Evolutionary conservation across 2,888 invertebrate species (phyloP).

Genomic region (Oscheius myriophilus): DNA sequence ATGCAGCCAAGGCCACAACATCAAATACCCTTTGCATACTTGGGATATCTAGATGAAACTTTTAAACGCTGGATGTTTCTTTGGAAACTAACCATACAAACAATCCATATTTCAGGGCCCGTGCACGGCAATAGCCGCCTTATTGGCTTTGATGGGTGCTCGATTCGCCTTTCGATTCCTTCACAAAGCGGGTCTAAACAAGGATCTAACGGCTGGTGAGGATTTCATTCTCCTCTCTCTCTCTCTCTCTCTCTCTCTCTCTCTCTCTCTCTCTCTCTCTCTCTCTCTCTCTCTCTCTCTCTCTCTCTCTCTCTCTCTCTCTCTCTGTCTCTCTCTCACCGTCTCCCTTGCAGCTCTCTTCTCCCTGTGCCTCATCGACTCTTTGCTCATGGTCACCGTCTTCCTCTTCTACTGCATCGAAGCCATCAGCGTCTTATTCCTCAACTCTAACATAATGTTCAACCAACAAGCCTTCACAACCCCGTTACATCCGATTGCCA

Average conservation of each 20-base stretch:
- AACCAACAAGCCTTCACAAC: conserved; percentile 54
- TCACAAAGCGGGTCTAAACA: conserved; percentile 62
- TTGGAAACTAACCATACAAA: no score
- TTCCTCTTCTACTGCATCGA: conserved; percentile 66
- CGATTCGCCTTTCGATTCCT: conserved; percentile 64
- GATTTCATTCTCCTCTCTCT: not conserved
- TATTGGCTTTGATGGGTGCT: conserved; percentile 64
- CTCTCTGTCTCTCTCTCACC: not conserved
- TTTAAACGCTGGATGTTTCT: no score
- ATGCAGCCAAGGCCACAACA: no score
- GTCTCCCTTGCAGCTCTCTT: conserved; percentile 57
- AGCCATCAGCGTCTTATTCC: conserved; percentile 60
- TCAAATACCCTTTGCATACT: no score
- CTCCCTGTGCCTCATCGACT: conserved; percentile 64
- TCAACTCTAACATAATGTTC: conserved; percentile 61
- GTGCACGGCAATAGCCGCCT: conserved; percentile 60
- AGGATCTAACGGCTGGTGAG: conserved; percentile 64
- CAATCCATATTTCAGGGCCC: conserved; percentile 55
- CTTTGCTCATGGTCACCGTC: conserved; percentile 62
- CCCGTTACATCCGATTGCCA: conserved; percentile 59
- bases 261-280: conserved; percentile 54
- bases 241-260: not conserved
- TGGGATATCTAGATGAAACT: no score
- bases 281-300: conserved; percentile 46
- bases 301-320: no score